phyloP scores from a whole-genome alignment of 2,888 invertebrate genomes.

The Nasonovia ribisnigri region DNA sequence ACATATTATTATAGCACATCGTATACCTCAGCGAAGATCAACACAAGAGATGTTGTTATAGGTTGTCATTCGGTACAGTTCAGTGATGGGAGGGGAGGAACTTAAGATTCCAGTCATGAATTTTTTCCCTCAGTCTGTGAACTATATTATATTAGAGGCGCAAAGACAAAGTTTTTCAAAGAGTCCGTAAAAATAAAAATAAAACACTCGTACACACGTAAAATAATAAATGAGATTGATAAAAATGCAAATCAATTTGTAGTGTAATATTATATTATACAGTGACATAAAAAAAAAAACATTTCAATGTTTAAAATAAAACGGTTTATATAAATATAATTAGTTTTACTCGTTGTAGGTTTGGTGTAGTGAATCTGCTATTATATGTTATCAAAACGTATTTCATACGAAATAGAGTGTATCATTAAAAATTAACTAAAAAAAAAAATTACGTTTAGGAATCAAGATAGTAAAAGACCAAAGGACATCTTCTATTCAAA shows the following conservation, averaged over 20 bases:
- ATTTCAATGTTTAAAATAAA: neutral
- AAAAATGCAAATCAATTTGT: neutral
- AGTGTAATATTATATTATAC: neutral
- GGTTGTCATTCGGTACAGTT: neutral
- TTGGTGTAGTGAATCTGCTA: neutral
- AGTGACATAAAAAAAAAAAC: neutral
- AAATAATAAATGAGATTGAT: neutral
- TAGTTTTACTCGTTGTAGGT: neutral
- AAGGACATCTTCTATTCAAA: neutral
- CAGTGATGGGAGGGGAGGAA: neutral
- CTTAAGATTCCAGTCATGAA: neutral
- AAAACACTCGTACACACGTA: neutral
- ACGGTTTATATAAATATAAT: neutral
- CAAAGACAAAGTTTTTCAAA: neutral
- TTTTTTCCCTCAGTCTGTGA: neutral
- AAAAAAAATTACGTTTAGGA: neutral
- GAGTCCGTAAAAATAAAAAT: neutral
- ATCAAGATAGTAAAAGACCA: neutral
- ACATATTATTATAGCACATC: neutral
- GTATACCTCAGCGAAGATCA: neutral
- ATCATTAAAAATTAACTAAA: neutral
- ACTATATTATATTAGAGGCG: too few species aligned
- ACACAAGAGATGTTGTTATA: neutral
- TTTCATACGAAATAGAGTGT: neutral
- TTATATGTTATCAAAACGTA: neutral